Base-by-base conservation (phyloP, 2,113 vertebrate genomes). In the Regulus satrapa region DNA sequence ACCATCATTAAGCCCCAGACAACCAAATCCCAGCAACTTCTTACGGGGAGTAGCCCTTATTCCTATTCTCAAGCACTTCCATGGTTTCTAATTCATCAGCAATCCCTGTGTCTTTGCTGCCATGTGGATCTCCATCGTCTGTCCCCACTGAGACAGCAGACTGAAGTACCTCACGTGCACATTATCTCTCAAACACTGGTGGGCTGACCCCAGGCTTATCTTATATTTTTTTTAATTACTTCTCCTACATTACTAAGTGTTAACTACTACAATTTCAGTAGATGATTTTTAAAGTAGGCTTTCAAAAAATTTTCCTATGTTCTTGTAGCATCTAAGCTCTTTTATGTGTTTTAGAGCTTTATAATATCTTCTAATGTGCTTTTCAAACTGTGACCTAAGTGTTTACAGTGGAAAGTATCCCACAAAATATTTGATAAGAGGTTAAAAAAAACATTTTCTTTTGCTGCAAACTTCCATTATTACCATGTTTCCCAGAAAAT, bases 61-160 rank as follows among this genome's bases (percentile, higher is more conserved):
- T 43, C 18, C 26, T 49, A 1, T 20, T 41, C 18, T 48, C 14
- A 28, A 41, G 36, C 0, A 0, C n/a, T 48, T 41, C 41, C 25
- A 14, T 14, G 9, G 29, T 63, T 88, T 63, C 25, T 41, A 26
- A 48, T 6, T 34, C 34, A 18, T 21, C 40, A 41, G 1, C 48
- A 14, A 41, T 25, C 20, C 29, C 14, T 6, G 15, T 34, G 29
- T n/a, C 56, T 87, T 46, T 88, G 56, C 25, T 79, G 48, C 40
- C 29, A 8, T 2, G 7, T 26, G 56, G 7, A 41, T 48, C 17
- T 72, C 21, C 34, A 34, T 48, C 29, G 20, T 34, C 66, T 71
- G 41, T 5, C 34, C 17, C 41, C 2, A 2, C 20, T 55, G 49
- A 48, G 29, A 20, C 29, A 26, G 20, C n/a, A 48, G 20, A 14